Conservation (phyloP, 1,140 invertebrate genomes). For the Thereuonema tuberculata region DNA sequence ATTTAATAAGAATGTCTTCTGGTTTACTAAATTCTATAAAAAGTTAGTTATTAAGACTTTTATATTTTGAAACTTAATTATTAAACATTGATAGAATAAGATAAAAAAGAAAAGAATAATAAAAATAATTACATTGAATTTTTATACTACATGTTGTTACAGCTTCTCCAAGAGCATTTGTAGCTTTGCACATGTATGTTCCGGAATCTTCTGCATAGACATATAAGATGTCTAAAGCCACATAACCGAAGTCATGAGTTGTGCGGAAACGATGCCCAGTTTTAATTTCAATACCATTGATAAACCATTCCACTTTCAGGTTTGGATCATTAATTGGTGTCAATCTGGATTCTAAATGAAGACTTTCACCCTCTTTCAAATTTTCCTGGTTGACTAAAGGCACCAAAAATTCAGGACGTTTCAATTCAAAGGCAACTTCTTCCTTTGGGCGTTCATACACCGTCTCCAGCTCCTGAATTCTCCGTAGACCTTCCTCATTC, state of each 20-base stretch:
- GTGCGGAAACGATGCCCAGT: slow-evolving; percentile 56
- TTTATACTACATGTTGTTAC: slow-evolving; percentile 80
- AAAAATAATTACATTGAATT: slow-evolving; percentile 32
- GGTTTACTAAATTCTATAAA: too few species aligned
- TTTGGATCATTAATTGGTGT: slow-evolving; percentile 91
- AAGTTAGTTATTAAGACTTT: too few species aligned
- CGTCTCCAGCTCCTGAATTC: slow-evolving; percentile 75
- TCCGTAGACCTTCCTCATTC: slow-evolving; percentile 65
- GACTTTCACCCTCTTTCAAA: slow-evolving; percentile 76
- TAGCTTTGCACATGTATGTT: slow-evolving; percentile 88
- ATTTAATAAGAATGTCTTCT: too few species aligned
- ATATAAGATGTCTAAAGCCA: slow-evolving; percentile 84
- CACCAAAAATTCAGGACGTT: slow-evolving; percentile 22
- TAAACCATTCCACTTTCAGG: slow-evolving; percentile 90
- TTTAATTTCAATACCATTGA: slow-evolving; percentile 59
- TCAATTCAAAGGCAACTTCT: slow-evolving; percentile 48
- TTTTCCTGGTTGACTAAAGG: slow-evolving; percentile 48
- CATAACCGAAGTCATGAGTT: slow-evolving; percentile 91
- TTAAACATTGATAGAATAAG: too few species aligned
- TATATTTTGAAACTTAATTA: too few species aligned
- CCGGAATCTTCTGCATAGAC: slow-evolving; percentile 85
- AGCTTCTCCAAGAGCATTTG: slow-evolving; percentile 78
- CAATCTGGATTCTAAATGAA: slow-evolving; percentile 88
- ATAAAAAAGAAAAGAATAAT: slow-evolving; percentile 8
- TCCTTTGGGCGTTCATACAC: slow-evolving; percentile 56